Base-by-base conservation (phyloP, 2,113 vertebrate genomes). In the Diadophis punctatus region DNA sequence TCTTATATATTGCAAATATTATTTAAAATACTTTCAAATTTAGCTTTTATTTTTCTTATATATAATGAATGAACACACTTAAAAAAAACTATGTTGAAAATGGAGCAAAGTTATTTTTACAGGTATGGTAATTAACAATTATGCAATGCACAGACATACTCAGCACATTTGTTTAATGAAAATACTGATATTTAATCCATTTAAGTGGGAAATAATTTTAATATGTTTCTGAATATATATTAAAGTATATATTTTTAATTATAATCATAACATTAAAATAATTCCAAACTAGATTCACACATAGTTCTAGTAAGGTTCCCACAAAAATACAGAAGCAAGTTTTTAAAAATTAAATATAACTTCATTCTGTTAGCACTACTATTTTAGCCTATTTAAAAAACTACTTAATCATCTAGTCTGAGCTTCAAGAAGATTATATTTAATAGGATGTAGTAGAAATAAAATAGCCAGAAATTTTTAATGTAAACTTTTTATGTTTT, bases 181-280 rank as follows among this genome's bases (percentile, higher is more conserved):
- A 93, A 48, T 56, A 30, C 86, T 93, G 90, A 90, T 86, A 68
- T 91, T 88, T 60, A 25, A 60, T 93, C 39, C 30, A 93, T 95
- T 91, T 58, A 56, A 94, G n/a, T 0, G 94, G 93, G 63, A 94
- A 96, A 88, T 22, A 63, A 84, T 94, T 95, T 93, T 90, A 91
- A 48, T 49, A 89, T 7, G 22, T 93, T 93, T 95, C 84, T 93
- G 93, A 93, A 92, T 94, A 89, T 84, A 92, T 23, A 80, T 4
- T 84, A 92, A 86, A 90, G 48, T 92, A 1, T 92, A 1, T 16
- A 88, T n/a, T 88, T 93, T 93, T 86, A 95, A 30, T 93, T 91
- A n/a, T 16, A 48, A 43, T 68, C 30, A 68, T 34, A 68, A 68
- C 63, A 68, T n/a, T 68, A n/a, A 68, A 68, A 68, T 68, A 68